Evolutionary conservation across 2,113 vertebrate species (phyloP).

Genomic region (Fregetta grallaria): DNA sequence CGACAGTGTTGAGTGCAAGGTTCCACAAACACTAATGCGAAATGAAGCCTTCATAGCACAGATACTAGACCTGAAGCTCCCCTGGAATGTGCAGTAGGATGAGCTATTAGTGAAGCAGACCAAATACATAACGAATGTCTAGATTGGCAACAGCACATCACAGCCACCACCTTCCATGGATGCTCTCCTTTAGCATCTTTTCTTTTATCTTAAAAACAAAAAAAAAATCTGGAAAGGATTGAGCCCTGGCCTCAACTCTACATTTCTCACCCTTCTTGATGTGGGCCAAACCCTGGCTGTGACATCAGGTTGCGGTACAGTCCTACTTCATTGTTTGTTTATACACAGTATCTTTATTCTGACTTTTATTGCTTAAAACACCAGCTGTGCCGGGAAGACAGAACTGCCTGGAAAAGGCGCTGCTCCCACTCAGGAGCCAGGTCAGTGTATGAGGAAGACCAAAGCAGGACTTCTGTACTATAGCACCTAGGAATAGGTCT

Average conservation of each 20-base stretch:
- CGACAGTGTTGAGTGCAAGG: not conserved
- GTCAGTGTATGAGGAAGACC: constrained; percentile 50
- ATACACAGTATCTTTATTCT: not conserved
- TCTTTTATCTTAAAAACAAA: not conserved
- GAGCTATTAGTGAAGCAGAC: not conserved
- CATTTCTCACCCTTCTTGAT: not conserved
- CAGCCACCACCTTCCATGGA: not conserved
- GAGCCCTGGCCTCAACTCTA: not conserved
- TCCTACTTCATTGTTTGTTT: not conserved
- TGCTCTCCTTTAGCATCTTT: not conserved
- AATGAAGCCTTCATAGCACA: not conserved
- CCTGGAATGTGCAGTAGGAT: not conserved
- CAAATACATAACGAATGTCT: not conserved
- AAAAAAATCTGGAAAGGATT: not conserved
- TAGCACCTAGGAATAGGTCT: constrained; percentile 43
- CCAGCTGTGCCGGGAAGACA: constrained; percentile 32
- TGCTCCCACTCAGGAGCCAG: constrained; percentile 10
- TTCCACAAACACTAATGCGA: not conserved
- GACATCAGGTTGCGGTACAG: not conserved
- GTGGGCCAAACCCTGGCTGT: not conserved
- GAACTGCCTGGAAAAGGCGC: constrained; percentile 4
- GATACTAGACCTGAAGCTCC: not conserved
- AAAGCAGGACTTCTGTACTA: not conserved
- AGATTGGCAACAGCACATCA: not conserved
- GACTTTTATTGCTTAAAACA: constrained; percentile 68